Conservation (phyloP, 2,888 invertebrate species). For the Brachycybe producta region DNA sequence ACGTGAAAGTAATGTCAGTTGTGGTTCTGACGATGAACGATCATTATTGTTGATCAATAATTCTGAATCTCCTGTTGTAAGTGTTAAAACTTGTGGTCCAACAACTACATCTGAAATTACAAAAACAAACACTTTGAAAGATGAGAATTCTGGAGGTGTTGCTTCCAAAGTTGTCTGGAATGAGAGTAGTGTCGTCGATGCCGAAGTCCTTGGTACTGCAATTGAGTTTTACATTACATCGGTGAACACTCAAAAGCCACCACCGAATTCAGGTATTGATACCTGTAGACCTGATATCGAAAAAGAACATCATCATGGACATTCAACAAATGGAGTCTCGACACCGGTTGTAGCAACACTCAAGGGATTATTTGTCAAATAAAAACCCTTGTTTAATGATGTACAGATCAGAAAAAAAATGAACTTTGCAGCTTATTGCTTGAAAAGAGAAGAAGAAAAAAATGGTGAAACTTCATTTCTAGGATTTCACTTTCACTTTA, state of each 20-base stretch:
- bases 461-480: too few relatives aligned
- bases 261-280: background rate
- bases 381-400: background rate
- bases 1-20: slow-evolving; percentile 7
- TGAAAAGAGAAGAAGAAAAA: too few relatives aligned
- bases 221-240: slow-evolving; percentile 20
- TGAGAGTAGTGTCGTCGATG: slow-evolving; percentile 19
- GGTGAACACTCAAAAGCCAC: background rate
- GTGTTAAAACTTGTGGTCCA: background rate
- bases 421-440: too few relatives aligned
- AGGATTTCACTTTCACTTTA: too few relatives aligned
- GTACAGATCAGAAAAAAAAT: background rate
- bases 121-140: too few relatives aligned
- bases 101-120: background rate
- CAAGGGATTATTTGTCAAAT: slow-evolving; percentile 12
- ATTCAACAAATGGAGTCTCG: background rate
- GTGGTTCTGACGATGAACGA: slow-evolving; percentile 10
- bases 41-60: slow-evolving; percentile 9
- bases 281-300: background rate
- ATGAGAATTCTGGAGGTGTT: background rate
- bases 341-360: slow-evolving; percentile 8
- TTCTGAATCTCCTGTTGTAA: background rate
- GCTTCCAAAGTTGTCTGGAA: slow-evolving; percentile 17
- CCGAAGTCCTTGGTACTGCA: slow-evolving; percentile 17
- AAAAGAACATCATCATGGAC: background rate